Evolutionary conservation across 37 sponge, comb jelly and placozoan species (phyloP), one percentile per base, ranked within the genome.

Genomic region (Cladorhizidae sp.): DNA sequence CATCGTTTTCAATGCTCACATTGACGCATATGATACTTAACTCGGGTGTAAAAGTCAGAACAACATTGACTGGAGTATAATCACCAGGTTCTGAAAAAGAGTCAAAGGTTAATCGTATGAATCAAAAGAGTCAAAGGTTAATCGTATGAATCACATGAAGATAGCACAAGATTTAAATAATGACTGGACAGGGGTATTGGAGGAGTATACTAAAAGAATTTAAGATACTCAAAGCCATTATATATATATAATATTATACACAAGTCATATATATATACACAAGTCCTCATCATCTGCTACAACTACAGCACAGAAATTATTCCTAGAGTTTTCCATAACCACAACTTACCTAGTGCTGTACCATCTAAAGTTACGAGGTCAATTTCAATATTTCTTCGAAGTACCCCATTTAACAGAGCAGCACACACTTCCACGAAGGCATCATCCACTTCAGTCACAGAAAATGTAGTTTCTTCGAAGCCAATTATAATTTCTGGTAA

Each of bases 401-500:
- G 75, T 23, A 14, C 57, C 11, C 75, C 75, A 37, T 33, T 8
- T 26, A 38, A 2, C 39, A 76, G 28, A 55, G 39, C 38, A 39
- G 63, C 63, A 76, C 77, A 76, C 43, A 76, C 63, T 61, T 35
- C 42, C 6, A 40, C 43, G 1, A n/a, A n/a, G n/a, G 15, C 3
- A 8, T 11, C 62, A 40, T 39, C 77, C 1, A n/a, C 62, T 36
- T 76, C 77, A 55, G 6, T 2, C 15, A 38, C 17, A 28, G 62
- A 26, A n/a, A 51, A 59, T 1, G 12, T 22, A 25, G 22, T 14
- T 5, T 59, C 28, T 9, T 61, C 41, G 2, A 61, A 56, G 28
- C 77, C 77, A 76, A 76, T 23, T n/a, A 21, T 41, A 21, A 76
- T 40, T 8, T 2, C 77, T 76, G 40, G 6, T 40, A 18, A 76